These are phyloP conservation scores for Pogonocherus hispidulus DNA, from an alignment of 2,888 invertebrate genomes.

Conservation along the genomic window DNA sequence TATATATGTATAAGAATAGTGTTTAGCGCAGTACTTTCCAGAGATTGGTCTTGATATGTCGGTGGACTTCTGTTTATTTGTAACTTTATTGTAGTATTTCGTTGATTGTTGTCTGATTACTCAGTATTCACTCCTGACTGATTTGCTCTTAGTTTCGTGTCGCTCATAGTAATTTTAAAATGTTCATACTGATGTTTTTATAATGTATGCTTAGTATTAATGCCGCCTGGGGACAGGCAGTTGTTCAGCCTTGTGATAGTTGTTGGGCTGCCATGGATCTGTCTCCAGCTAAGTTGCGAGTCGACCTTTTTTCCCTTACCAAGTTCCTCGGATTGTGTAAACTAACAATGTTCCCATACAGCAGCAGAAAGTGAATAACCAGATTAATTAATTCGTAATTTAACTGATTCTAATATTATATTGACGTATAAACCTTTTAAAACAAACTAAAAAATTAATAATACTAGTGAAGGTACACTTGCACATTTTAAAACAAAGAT, in stretches of 20 bases:
- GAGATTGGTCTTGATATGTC: not conserved
- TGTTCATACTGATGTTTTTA: constrained; percentile 64
- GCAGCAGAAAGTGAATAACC: too few species aligned
- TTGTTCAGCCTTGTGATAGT: constrained; percentile 65
- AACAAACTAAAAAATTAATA: too few species aligned
- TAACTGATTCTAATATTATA: too few species aligned
- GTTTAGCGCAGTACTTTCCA: not conserved
- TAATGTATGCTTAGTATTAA: constrained; percentile 60
- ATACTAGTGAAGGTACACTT: too few species aligned
- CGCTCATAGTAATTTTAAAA: constrained; percentile 64
- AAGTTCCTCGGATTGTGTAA: not conserved
- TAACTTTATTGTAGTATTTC: constrained; percentile 23
- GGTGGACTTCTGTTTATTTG: constrained; percentile 19
- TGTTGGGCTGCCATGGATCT: constrained; percentile 59
- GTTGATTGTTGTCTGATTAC: constrained; percentile 22
- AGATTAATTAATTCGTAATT: too few species aligned
- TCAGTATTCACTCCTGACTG: constrained; percentile 49
- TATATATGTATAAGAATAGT: not conserved
- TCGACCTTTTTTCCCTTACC: constrained; percentile 22
- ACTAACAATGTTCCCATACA: not conserved
- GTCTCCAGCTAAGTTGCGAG: constrained; percentile 50
- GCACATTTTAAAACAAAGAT: too few species aligned
- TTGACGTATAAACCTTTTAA: too few species aligned
- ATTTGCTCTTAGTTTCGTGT: constrained; percentile 63
- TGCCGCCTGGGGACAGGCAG: constrained; percentile 54